Conservation (phyloP, 1,140 invertebrate genomes). For the Centruroides sculpturatus region DNA sequence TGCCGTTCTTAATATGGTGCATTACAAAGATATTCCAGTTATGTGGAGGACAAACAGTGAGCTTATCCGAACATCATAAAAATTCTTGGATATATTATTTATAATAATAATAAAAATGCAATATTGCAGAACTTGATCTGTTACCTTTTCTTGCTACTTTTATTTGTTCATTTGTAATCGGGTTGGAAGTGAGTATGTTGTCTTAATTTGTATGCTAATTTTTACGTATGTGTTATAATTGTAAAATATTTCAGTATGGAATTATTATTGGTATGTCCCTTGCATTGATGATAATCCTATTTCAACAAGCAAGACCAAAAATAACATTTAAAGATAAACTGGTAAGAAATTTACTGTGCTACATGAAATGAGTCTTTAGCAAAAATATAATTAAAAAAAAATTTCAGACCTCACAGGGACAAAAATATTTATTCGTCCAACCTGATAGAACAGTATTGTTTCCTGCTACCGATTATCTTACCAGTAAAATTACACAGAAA, state of each 20-base stretch:
- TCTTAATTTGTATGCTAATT: too few species aligned
- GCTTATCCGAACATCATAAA: background rate
- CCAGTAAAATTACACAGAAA: slow-evolving; percentile 18
- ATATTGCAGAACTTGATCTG: slow-evolving; percentile 50
- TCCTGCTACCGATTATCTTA: slow-evolving; percentile 21
- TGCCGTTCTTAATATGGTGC: slow-evolving; percentile 83
- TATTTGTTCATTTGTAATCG: slow-evolving; percentile 57
- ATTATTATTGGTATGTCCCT: slow-evolving; percentile 71
- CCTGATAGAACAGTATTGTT: slow-evolving; percentile 21
- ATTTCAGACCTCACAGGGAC: slow-evolving; percentile 10
- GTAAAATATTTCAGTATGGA: slow-evolving; percentile 52
- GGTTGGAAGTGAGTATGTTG: slow-evolving; percentile 32
- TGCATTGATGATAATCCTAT: slow-evolving; percentile 69
- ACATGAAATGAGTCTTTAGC: too few species aligned
- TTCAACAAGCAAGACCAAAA: slow-evolving; percentile 69
- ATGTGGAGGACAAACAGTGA: slow-evolving; percentile 68
- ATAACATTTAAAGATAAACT: slow-evolving; percentile 30
- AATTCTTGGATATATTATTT: too few species aligned
- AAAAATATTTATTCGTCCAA: slow-evolving; percentile 17
- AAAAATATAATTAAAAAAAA: background rate
- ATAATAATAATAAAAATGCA: too few species aligned
- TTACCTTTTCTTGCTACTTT: slow-evolving; percentile 64
- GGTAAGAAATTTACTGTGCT: background rate
- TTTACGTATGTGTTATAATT: background rate
- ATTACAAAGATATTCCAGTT: slow-evolving; percentile 66